Evolutionary conservation across 2,888 invertebrate species (phyloP).

Genomic region (Caenorhabditis auriculariae): DNA sequence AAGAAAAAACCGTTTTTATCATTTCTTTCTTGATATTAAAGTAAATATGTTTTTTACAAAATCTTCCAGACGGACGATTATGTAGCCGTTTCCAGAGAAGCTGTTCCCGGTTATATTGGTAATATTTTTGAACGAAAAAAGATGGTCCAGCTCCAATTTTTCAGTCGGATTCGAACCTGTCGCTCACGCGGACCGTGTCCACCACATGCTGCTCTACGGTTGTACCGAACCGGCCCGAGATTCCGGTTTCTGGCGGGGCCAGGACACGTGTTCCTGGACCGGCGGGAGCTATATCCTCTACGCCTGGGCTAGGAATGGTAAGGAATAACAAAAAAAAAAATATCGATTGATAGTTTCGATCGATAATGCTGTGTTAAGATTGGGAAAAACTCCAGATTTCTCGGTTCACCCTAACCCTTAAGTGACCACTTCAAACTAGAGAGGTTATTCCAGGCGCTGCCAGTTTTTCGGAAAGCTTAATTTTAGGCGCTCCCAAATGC

Average conservation of each 20-base stretch:
- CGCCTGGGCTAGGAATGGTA: slow-evolving; percentile 71
- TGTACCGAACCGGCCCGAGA: slow-evolving; percentile 68
- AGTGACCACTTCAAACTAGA: too few species aligned
- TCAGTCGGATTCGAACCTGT: slow-evolving; percentile 68
- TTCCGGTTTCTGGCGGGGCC: slow-evolving; percentile 68
- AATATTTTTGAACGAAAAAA: slow-evolving; percentile 7
- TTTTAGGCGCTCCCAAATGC: too few species aligned
- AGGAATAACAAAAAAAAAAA: neutral
- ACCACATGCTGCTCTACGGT: slow-evolving; percentile 71
- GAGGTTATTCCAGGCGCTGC: too few species aligned
- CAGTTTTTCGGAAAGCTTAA: too few species aligned
- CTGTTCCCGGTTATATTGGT: slow-evolving; percentile 60
- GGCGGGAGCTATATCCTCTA: slow-evolving; percentile 68
- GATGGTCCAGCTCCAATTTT: slow-evolving; percentile 15
- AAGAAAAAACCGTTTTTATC: too few species aligned
- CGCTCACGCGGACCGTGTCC: slow-evolving; percentile 69
- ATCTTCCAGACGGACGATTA: slow-evolving; percentile 57
- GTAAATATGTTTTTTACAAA: too few species aligned
- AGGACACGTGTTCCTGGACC: slow-evolving; percentile 62
- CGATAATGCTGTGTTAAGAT: too few species aligned
- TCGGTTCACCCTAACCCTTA: too few species aligned
- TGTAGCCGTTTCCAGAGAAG: slow-evolving; percentile 55
- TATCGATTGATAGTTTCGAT: neutral
- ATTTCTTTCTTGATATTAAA: neutral
- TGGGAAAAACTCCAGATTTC: too few species aligned